phyloP scores from a whole-genome alignment of 64 coral and sea anemone genomes.

The Dendrophyllia cribrosa region DNA sequence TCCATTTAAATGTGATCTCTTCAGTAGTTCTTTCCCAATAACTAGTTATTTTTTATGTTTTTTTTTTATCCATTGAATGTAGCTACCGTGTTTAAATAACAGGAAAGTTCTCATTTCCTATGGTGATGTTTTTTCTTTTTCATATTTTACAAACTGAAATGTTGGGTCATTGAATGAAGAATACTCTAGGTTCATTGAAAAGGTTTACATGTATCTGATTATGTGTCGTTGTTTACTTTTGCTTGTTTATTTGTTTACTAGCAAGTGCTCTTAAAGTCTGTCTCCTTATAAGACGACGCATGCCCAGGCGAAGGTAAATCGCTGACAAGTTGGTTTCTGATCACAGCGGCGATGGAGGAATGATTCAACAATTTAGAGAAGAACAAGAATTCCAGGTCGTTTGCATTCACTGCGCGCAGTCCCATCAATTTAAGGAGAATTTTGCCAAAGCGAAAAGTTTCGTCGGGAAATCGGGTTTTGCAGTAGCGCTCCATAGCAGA shows the following conservation, averaged over 20 bases:
- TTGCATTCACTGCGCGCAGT: conserved; percentile 35
- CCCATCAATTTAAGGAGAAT: conserved; percentile 66
- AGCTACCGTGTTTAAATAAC: too few relatives aligned
- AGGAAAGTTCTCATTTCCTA: too few relatives aligned
- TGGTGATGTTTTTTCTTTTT: too few relatives aligned
- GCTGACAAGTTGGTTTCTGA: conserved; percentile 61
- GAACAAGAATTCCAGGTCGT: conserved; percentile 48
- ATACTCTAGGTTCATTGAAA: too few relatives aligned
- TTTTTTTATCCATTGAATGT: too few relatives aligned
- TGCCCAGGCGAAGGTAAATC: conserved; percentile 1
- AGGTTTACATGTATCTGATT: too few relatives aligned
- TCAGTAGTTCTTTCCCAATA: too few relatives aligned
- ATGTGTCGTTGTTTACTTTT: background rate
- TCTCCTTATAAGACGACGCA: background rate
- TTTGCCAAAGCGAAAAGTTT: conserved; percentile 57
- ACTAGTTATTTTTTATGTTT: too few relatives aligned
- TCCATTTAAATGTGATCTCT: too few relatives aligned
- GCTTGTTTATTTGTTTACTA: background rate
- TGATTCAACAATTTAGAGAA: conserved; percentile 55
- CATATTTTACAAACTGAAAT: too few relatives aligned
- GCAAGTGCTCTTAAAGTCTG: background rate
- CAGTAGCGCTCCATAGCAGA: conserved; percentile 54
- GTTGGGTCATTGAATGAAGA: too few relatives aligned
- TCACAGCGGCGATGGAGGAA: conserved; percentile 39
- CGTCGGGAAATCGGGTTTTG: conserved; percentile 46